A percentile compares a stretch with the other conserved stretches of the same genome.
Evolutionary conservation across 2,113 vertebrate species (phyloP).

Genomic region (Tragelaphus imberbis): DNA sequence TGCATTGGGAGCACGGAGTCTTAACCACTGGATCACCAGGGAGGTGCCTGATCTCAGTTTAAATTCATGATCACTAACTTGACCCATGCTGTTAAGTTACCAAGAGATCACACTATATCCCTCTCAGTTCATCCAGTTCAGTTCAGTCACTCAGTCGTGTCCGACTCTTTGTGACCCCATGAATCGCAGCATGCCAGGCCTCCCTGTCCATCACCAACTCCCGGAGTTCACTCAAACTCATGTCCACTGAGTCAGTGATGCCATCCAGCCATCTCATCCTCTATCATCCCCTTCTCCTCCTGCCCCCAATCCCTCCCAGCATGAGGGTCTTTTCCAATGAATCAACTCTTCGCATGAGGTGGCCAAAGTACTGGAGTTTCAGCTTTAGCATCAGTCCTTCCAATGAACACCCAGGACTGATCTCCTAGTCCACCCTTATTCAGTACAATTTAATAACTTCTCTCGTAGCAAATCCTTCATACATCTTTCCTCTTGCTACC

Average conservation of each 20-base stretch:
- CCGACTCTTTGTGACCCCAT: not conserved
- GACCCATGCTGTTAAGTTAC: not conserved
- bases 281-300: too few species aligned
- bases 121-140: not conserved
- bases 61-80: not conserved
- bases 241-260: too few species aligned
- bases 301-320: too few species aligned
- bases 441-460: not conserved
- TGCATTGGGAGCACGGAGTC: not conserved
- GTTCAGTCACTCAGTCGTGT: too few species aligned
- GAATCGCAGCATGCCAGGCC: fast-evolving
- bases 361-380: not conserved
- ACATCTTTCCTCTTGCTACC: not conserved
- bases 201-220: too few species aligned
- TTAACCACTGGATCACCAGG: not conserved
- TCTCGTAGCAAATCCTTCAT: not conserved
- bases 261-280: too few species aligned
- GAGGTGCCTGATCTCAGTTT: not conserved
- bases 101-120: not conserved
- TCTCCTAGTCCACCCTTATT: not conserved
- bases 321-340: too few species aligned
- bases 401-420: not conserved
- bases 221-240: too few species aligned
- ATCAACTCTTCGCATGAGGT: too few species aligned
- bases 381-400: not conserved